These are phyloP conservation scores for Molorchus minor DNA, from an alignment of 2,888 invertebrate species.

Conservation along the genomic window DNA sequence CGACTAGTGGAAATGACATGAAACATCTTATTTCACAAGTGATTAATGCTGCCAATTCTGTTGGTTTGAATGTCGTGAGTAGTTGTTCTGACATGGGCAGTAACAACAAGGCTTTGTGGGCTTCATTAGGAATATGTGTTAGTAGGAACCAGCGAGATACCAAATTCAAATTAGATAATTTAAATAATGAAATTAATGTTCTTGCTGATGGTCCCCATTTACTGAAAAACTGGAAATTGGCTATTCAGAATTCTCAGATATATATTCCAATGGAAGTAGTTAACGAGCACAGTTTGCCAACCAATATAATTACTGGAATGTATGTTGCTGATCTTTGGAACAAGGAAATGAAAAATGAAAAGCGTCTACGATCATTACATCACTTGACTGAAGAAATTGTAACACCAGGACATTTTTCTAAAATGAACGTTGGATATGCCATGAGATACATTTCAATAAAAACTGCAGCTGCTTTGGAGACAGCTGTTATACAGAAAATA, in stretches of 20 bases:
- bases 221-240: slow-evolving; percentile 18
- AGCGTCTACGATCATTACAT: slow-evolving; percentile 8
- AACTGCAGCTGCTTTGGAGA: slow-evolving; percentile 26
- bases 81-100: slow-evolving; percentile 8
- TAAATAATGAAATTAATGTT: slow-evolving; percentile 8
- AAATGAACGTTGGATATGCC: slow-evolving; percentile 20
- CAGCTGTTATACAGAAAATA: slow-evolving; percentile 20
- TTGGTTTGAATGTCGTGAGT: slow-evolving; percentile 9
- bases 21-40: slow-evolving; percentile 9
- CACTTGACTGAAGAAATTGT: slow-evolving; percentile 21
- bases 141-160: slow-evolving; percentile 6
- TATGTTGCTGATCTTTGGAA: slow-evolving; percentile 22
- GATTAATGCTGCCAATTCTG: slow-evolving; percentile 10
- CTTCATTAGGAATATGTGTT: slow-evolving; percentile 6
- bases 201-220: slow-evolving; percentile 3
- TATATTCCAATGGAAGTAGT: slow-evolving; percentile 8
- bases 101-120: slow-evolving; percentile 8
- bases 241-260: slow-evolving; percentile 15
- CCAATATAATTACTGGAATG: slow-evolving; percentile 19
- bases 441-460: slow-evolving; percentile 23
- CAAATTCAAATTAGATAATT: slow-evolving; percentile 9
- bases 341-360: slow-evolving; percentile 18
- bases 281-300: slow-evolving; percentile 13
- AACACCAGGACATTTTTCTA: slow-evolving; percentile 16
- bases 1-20: slow-evolving; percentile 10